A percentile compares a stretch with the other conserved stretches of the same genome.
Evolutionary conservation across 2,888 invertebrate genomes (phyloP).

Genomic region (Halocaridina rubra): DNA sequence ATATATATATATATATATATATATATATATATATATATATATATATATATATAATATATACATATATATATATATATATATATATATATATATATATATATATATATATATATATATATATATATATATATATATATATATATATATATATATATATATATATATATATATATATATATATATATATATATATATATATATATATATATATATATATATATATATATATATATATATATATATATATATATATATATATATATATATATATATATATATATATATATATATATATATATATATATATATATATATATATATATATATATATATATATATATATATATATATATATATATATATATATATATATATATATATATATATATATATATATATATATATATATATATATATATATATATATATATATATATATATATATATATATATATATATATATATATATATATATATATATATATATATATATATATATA

Average conservation of each 20-base stretch:
- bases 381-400: no score
- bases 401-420: no score
- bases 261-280: constrained; percentile 8
- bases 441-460: no score
- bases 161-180: not conserved
- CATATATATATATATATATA: not conserved
- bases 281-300: constrained; percentile 8
- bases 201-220: not conserved
- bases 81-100: not conserved
- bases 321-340: no score
- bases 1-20: not conserved
- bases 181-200: constrained; percentile 8
- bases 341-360: no score
- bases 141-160: not conserved
- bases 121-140: not conserved
- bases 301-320: not conserved
- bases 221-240: not conserved
- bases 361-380: no score
- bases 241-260: not conserved
- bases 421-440: no score
- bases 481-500: no score
- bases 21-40: not conserved
- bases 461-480: no score
- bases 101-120: not conserved
- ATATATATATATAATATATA: not conserved